These are phyloP conservation scores for Rhizomys pruinosus DNA, from an alignment of 2,113 vertebrate species.

Conservation along the genomic window DNA sequence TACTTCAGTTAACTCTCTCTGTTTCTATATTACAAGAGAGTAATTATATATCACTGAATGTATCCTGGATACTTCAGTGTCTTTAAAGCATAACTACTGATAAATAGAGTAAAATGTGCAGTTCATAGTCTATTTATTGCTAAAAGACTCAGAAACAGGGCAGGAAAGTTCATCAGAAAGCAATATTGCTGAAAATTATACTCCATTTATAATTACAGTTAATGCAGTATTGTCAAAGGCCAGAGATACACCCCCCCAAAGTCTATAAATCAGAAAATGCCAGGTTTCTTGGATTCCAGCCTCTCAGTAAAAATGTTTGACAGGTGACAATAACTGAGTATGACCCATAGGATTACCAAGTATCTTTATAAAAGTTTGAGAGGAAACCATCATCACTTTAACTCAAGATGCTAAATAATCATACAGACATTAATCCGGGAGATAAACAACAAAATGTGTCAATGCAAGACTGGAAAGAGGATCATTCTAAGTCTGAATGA, in stretches of 20 bases:
- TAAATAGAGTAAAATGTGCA: conserved; percentile 52
- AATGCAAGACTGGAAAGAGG: neutral
- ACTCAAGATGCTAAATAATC: neutral
- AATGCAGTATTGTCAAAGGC: conserved; percentile 21
- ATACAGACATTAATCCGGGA: conserved; percentile 9
- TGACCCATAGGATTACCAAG: neutral
- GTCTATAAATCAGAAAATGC: conserved; percentile 42
- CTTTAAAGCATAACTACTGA: conserved; percentile 66
- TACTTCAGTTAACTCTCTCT: conserved; percentile 48
- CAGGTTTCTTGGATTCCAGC: conserved; percentile 8
- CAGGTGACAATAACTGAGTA: neutral
- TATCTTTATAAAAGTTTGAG: conserved; percentile 32
- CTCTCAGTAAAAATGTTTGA: neutral
- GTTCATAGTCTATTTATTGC: conserved; percentile 33
- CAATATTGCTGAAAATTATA: conserved; percentile 52
- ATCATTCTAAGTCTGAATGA: neutral
- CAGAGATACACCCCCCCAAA: conserved; percentile 56
- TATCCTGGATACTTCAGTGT: neutral
- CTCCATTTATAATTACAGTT: conserved; percentile 3
- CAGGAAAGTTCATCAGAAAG: conserved; percentile 52
- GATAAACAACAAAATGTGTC: neutral
- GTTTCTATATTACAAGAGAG: conserved; percentile 38
- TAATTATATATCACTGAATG: conserved; percentile 2
- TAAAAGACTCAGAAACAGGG: conserved; percentile 25
- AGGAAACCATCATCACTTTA: neutral